Evolutionary conservation across 2,888 invertebrate genomes (phyloP).

Genomic region (Matsumyia berberina): DNA sequence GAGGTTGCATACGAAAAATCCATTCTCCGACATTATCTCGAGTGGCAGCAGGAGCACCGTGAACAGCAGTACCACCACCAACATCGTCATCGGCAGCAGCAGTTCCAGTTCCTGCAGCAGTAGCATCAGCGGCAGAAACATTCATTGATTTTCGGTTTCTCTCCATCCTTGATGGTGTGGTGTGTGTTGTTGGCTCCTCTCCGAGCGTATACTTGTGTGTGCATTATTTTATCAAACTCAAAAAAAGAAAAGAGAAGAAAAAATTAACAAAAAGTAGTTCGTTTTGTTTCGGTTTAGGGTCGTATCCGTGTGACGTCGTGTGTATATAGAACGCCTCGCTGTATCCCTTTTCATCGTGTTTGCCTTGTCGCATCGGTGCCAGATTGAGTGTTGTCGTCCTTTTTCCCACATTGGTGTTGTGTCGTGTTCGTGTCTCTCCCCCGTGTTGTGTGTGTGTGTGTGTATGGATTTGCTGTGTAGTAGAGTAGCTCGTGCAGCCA

Average conservation of each 20-base stretch:
- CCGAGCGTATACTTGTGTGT: constrained; percentile 46
- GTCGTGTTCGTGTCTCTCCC: constrained; percentile 23
- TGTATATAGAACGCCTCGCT: constrained; percentile 47
- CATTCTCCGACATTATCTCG: not conserved
- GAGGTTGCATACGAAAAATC: constrained; percentile 28
- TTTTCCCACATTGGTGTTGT: constrained; percentile 62
- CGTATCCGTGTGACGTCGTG: constrained; percentile 27
- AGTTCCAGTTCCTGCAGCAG: constrained; percentile 40
- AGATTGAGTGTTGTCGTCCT: constrained; percentile 60
- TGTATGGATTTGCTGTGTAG: constrained; percentile 59
- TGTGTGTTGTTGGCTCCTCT: constrained; percentile 51
- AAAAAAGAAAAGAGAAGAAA: constrained; percentile 36
- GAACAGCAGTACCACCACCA: constrained; percentile 23
- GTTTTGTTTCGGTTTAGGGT: constrained; percentile 48
- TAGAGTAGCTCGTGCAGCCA: constrained; percentile 37
- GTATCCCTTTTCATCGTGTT: constrained; percentile 47
- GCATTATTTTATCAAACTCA: constrained; percentile 48
- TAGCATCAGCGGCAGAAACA: constrained; percentile 64
- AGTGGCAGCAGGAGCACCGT: not conserved
- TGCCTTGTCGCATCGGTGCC: constrained; percentile 12
- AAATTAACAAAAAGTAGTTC: constrained; percentile 45
- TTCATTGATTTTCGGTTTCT: constrained; percentile 75
- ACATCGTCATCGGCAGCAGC: constrained; percentile 18
- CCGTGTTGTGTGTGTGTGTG: constrained; percentile 21
- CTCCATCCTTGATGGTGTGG: constrained; percentile 53